phyloP scores from a whole-genome alignment of 2,888 invertebrate genomes.

The Drosophila gaucha region DNA sequence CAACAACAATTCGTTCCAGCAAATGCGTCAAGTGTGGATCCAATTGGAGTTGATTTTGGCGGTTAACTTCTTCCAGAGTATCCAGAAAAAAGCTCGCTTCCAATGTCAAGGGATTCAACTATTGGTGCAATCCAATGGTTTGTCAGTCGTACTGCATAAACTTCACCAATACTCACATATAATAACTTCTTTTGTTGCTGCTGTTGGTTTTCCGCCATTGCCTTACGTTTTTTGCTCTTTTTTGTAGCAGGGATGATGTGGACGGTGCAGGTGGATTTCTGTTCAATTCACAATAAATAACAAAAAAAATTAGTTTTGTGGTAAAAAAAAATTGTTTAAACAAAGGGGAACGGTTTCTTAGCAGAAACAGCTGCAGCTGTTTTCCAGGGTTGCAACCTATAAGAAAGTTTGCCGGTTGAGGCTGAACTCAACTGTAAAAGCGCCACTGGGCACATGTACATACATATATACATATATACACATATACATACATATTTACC shows the following conservation, averaged over 20 bases:
- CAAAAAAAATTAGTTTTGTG: conserved; percentile 3
- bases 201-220: conserved; percentile 51
- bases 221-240: conserved; percentile 45
- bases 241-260: conserved; percentile 15
- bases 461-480: conserved; percentile 1
- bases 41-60: conserved; percentile 41
- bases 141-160: neutral
- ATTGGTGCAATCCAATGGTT: neutral
- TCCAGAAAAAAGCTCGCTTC: conserved; percentile 76
- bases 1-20: conserved; percentile 67
- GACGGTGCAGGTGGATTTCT: conserved; percentile 7
- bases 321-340: conserved; percentile 14
- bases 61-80: conserved; percentile 51
- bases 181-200: conserved; percentile 32
- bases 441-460: conserved; percentile 1
- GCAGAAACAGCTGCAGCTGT: conserved; percentile 55
- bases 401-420: conserved; percentile 17
- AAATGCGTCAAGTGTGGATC: conserved; percentile 67
- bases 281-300: conserved; percentile 4
- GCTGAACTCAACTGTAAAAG: neutral
- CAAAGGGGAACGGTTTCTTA: conserved; percentile 12
- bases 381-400: conserved; percentile 49
- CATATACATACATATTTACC: neutral
- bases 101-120: conserved; percentile 79
- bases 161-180: conserved; percentile 54